phyloP scores from a whole-genome alignment of 35 echinoderm and acorn worm genomes.

The Apostichopus parvimensis region DNA sequence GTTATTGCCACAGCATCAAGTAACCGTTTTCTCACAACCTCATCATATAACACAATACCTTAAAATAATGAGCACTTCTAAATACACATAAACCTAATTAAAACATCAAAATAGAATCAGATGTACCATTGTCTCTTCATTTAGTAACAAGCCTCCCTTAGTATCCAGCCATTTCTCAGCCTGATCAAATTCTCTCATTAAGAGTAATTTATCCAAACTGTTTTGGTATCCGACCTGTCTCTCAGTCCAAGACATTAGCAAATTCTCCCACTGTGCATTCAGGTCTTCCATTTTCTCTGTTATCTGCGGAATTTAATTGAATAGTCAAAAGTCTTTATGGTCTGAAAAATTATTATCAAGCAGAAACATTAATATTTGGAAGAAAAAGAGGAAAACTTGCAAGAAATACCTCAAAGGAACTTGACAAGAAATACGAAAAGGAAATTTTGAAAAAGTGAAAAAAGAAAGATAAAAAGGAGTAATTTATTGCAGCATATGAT shows the following conservation, averaged over 20 bases:
- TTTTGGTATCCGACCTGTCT: neutral
- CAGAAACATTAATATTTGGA: too few relatives aligned
- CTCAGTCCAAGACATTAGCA: conserved; percentile 13
- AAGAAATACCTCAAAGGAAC: too few relatives aligned
- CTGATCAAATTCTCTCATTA: conserved; percentile 26
- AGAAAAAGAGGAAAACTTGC: too few relatives aligned
- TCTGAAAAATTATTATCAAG: too few relatives aligned
- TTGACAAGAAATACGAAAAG: too few relatives aligned
- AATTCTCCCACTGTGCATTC: conserved; percentile 22
- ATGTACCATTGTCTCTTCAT: neutral
- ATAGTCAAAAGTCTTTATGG: too few relatives aligned
- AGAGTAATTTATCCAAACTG: neutral
- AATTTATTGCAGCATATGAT: too few relatives aligned
- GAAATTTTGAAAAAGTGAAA: too few relatives aligned
- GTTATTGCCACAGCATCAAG: too few relatives aligned
- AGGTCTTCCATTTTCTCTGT: conserved; percentile 40
- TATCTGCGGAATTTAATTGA: neutral
- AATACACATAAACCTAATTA: too few relatives aligned
- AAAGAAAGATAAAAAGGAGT: too few relatives aligned
- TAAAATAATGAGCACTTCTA: neutral
- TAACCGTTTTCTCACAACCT: neutral
- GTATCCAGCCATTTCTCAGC: conserved; percentile 23
- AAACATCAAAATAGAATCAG: too few relatives aligned
- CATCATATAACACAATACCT: neutral
- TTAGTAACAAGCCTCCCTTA: neutral